phyloP scores from a whole-genome alignment of 2,113 vertebrate species.

The Zosterops hypoxanthus region DNA sequence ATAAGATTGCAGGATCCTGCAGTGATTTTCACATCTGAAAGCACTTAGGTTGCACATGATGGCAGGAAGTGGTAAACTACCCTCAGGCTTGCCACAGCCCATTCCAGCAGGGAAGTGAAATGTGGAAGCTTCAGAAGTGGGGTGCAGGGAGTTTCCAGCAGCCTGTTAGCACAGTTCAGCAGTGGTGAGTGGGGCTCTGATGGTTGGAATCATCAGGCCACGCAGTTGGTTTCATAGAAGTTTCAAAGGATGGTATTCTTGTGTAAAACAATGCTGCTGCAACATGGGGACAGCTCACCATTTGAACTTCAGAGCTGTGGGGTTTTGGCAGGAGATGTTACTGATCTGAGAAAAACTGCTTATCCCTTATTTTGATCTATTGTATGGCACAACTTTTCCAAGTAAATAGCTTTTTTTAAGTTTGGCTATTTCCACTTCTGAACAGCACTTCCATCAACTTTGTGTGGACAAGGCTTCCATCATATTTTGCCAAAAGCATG shows the following conservation, averaged over 20 bases:
- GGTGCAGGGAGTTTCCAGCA: fast-evolving
- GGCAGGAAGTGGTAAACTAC: neutral
- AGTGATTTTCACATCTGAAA: neutral
- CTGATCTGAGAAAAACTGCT: neutral
- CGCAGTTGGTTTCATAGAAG: fast-evolving
- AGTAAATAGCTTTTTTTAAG: neutral
- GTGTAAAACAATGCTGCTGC: neutral
- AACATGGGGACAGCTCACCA: neutral
- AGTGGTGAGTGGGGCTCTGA: neutral
- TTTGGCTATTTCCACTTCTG: neutral
- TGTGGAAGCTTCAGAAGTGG: fast-evolving
- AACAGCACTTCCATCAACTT: neutral
- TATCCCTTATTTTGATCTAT: neutral
- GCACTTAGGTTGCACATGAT: neutral
- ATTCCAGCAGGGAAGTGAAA: neutral
- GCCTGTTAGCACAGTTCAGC: too few species aligned
- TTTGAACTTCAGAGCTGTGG: neutral
- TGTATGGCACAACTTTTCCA: neutral
- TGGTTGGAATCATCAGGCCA: fast-evolving
- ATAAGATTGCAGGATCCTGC: neutral
- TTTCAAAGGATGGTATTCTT: neutral
- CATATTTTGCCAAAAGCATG: neutral
- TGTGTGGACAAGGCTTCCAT: neutral
- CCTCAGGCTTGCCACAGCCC: neutral
- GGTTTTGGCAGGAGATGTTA: neutral